Base-by-base conservation (phyloP, 2,888 invertebrate species). In the Protonemura montana region DNA sequence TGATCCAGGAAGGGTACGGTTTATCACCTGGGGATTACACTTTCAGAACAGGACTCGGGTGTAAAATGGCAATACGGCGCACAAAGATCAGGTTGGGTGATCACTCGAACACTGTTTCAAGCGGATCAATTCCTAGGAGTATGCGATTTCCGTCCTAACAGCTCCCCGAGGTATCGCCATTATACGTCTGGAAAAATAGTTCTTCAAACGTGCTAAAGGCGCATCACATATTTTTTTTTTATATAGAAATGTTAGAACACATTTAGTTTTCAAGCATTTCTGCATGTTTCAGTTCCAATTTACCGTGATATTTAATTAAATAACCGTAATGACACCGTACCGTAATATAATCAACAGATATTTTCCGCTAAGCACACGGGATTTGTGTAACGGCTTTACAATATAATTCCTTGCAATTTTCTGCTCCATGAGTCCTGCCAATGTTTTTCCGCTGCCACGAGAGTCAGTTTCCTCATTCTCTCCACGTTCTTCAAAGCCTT, bases 341-440 rank as follows among this genome's bases (percentile, higher is more conserved):
- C 13, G 59, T 10, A 21, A 59, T n/a, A n/a, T 59, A 59, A 59
- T 59, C 59, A 13, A 59, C 59, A 13, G 59, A 59, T 59, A 59
- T 59, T 59, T 59, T 78, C 7, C 25, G 81, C 30, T 28, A 27
- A 59, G 83, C 42, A 83, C 27, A 59, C 27, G 0, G 27, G 76
- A 59, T 59, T 84, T 84, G 42, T 59, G 27, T 1, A 29, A 27
- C 21, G 28, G 84, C 76, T 84, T 84, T 84, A 29, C 84, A 28
- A 13, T 76, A 76, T 84, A 84, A 84, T 84, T 84, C 84, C 84
- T 84, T 6, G 84, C 84, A 84, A 76, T 84, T 84, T 84, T 84
- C 76, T 84, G 76, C 7, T 76, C 84, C 76, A 26, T 29, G 76
- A 59, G 76, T 29, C 59, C 84, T 84, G 84, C 26, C 84, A 27